Percentiles rank a stretch among this genome's conserved stretches.
phyloP scores from a whole-genome alignment of 2,113 vertebrate genomes.

The Montifringilla adamsi region DNA sequence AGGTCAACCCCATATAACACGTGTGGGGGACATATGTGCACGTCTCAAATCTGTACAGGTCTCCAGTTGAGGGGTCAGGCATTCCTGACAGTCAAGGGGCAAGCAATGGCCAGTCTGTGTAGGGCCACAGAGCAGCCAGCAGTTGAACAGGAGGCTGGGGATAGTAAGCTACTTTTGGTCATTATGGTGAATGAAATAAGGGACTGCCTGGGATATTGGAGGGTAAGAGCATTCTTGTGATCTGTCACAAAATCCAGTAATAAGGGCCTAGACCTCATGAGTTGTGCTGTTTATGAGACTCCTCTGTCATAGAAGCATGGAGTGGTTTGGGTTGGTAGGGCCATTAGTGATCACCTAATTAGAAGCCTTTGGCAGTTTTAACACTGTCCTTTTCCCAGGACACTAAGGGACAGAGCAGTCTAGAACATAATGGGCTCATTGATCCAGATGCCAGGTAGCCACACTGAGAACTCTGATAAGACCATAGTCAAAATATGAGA shows the following conservation, averaged over 20 bases:
- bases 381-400: neutral
- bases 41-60: neutral
- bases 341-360: neutral
- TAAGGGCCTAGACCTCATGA: neutral
- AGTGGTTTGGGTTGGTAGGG: neutral
- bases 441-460: neutral
- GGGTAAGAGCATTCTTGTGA: neutral
- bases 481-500: neutral
- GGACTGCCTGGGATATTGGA: neutral
- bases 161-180: neutral
- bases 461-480: neutral
- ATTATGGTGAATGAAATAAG: neutral
- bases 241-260: neutral
- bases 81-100: neutral
- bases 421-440: neutral
- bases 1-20: neutral
- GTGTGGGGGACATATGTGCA: fast-evolving
- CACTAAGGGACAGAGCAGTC: fast-evolving
- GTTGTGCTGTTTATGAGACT: neutral
- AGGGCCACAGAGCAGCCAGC: neutral
- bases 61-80: neutral
- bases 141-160: neutral
- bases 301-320: neutral
- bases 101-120: neutral
- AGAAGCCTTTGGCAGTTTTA: neutral